phyloP scores from a whole-genome alignment of 1,140 invertebrate species.

The Leptopilina clavipes region DNA sequence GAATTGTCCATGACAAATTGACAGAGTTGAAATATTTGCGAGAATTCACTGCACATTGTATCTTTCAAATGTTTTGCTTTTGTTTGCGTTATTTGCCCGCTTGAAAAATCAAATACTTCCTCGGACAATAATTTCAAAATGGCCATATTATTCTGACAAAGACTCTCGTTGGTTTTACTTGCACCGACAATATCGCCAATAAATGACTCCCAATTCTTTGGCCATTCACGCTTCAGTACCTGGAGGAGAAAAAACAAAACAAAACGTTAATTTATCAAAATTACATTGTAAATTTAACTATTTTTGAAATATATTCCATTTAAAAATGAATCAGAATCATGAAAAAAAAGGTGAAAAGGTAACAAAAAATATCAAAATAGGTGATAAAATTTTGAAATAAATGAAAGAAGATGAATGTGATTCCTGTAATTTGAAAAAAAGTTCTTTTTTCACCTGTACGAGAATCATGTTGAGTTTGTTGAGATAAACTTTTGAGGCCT shows the following conservation, averaged over 20 bases:
- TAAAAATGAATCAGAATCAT: too few species aligned
- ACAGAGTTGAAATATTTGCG: conserved; percentile 97
- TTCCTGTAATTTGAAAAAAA: too few species aligned
- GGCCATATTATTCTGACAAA: conserved; percentile 99
- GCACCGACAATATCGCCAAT: conserved; percentile 99
- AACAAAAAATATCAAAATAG: too few species aligned
- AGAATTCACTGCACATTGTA: conserved; percentile 99
- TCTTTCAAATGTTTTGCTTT: conserved; percentile 99
- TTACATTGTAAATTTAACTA: neutral
- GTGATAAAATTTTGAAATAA: too few species aligned
- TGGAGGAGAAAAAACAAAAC: conserved; percentile 76
- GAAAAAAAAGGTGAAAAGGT: too few species aligned
- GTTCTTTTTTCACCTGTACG: conserved; percentile 80
- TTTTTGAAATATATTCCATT: too few species aligned
- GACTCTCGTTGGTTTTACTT: conserved; percentile 98
- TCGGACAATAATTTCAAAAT: conserved; percentile 98
- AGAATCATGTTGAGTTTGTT: conserved; percentile 99
- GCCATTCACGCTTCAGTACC: conserved; percentile 99
- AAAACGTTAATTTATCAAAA: too few species aligned
- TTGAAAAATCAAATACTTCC: conserved; percentile 99
- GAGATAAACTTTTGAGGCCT: conserved; percentile 96
- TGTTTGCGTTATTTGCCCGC: conserved; percentile 97
- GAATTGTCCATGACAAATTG: conserved; percentile 99
- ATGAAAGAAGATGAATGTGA: too few species aligned
- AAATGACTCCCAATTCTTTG: conserved; percentile 99